Base-by-base conservation (phyloP, 1,140 invertebrate genomes). In the Muscidifurax raptorellus region DNA sequence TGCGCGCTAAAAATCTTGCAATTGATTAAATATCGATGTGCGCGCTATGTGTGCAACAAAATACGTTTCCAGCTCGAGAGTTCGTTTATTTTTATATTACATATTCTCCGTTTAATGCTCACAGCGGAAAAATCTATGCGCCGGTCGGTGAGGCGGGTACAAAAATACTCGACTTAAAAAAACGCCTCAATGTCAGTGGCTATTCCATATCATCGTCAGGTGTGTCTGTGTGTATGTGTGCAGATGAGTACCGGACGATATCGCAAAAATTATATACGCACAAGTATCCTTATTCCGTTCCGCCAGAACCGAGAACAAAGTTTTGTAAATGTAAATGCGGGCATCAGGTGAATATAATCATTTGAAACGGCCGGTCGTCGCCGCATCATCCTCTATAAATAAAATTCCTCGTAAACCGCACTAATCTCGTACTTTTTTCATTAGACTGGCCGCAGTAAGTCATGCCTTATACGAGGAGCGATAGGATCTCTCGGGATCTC, bases 11-110 rank as follows among this genome's bases (percentile, higher is more conserved):
- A 52, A 13, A 18, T 30, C 18, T 28, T 22, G 4, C 18, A 28
- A 79, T 79, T 79, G 30, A 78, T 78, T 32, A 30, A 76, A 47
- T 64, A 18, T 67, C 78, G 78, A 80, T 75, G 36, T 30, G 32
- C 69, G 72, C 72, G 36, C 64, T 64, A 80, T 40, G 25, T 40
- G 25, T 18, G 32, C 69, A 82, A 75, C 30, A 59, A 36, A n/a
- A n/a, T n/a, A n/a, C 32, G 27, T 18, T 74, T 74, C 32, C 18
- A 74, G 15, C 30, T 71, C 22, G 22, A 59, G 52, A n/a, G 27
- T 7, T 28, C 52, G 18, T 59, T 59, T 59, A 59, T n/a, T 59
- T 59, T 59, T 6, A 22, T 7, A 59, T 9, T 9, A 40, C 36
- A 40, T 36, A 9, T 10, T 40, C 32, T 47, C 10, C 44, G 44